Evolutionary conservation across 2,888 invertebrate genomes (phyloP).

Genomic region (Scaptomyza flava): DNA sequence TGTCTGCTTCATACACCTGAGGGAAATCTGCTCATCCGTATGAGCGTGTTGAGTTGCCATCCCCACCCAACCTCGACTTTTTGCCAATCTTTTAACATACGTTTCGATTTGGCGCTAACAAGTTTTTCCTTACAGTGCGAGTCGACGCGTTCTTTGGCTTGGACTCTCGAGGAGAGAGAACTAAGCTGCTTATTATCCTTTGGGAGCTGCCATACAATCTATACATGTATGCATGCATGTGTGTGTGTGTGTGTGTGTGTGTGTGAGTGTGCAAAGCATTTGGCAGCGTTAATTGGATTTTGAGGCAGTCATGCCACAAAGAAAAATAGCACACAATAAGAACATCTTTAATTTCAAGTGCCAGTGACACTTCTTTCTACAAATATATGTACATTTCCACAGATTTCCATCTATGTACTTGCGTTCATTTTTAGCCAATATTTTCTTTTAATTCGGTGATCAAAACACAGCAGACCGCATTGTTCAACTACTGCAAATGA

Average conservation of each 20-base stretch:
- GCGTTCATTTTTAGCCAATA: background rate
- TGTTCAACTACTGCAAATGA: background rate
- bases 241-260: background rate
- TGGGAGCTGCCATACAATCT: slow-evolving; percentile 39
- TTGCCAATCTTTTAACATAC: slow-evolving; percentile 36
- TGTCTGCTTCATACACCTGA: slow-evolving; percentile 54
- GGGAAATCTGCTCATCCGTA: slow-evolving; percentile 63
- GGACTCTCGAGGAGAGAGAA: slow-evolving; percentile 29
- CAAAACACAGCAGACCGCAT: background rate
- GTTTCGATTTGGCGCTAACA: slow-evolving; percentile 68
- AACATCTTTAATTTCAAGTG: slow-evolving; percentile 36
- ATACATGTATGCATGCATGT: no score
- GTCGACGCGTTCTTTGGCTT: slow-evolving; percentile 37
- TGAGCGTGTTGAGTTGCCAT: slow-evolving; percentile 31
- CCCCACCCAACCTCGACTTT: slow-evolving; percentile 4
- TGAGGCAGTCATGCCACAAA: slow-evolving; percentile 21
- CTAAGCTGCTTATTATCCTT: slow-evolving; percentile 78
- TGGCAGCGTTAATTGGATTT: slow-evolving; percentile 68
- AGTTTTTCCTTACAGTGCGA: slow-evolving; percentile 60
- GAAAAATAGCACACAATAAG: slow-evolving; percentile 21
- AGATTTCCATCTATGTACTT: background rate
- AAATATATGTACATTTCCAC: background rate
- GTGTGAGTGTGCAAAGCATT: slow-evolving; percentile 13
- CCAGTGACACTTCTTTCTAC: background rate
- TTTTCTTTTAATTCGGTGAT: background rate